These are phyloP conservation scores for Metopolophium dirhodum DNA, from an alignment of 1,140 invertebrate species.

Conservation along the genomic window DNA sequence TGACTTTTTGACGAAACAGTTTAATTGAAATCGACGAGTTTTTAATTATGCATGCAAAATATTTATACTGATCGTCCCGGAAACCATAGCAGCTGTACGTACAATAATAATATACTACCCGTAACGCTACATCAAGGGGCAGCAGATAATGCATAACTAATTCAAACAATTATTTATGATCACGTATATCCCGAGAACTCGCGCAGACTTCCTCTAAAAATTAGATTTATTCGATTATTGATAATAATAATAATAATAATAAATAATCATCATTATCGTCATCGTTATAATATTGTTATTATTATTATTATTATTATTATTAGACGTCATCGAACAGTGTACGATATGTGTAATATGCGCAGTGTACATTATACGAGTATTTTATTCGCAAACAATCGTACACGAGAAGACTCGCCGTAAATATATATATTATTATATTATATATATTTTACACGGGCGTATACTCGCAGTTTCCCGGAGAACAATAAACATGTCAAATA, in stretches of 20 bases:
- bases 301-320: neutral
- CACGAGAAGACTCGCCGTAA: neutral
- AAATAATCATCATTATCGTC: neutral
- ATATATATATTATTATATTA: neutral
- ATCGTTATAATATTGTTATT: neutral
- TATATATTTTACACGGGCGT: neutral
- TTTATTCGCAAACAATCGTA: neutral
- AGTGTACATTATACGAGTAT: neutral
- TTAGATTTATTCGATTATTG: neutral
- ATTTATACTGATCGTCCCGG: neutral
- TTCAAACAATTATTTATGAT: slow-evolving; percentile 24
- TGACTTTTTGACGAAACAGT: neutral
- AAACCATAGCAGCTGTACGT: neutral
- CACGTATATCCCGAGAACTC: neutral
- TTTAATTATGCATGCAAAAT: slow-evolving; percentile 23
- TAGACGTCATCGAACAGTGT: neutral
- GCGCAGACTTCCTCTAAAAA: neutral
- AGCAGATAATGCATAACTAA: neutral
- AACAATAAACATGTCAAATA: slow-evolving; percentile 50
- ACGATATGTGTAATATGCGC: neutral
- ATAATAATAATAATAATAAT: neutral
- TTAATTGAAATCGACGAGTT: slow-evolving; percentile 9
- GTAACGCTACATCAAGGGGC: neutral
- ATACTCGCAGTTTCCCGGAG: neutral
- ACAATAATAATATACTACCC: neutral